Conservation (phyloP, 2,888 invertebrate species). For the Ramazzottius varieornatus region DNA sequence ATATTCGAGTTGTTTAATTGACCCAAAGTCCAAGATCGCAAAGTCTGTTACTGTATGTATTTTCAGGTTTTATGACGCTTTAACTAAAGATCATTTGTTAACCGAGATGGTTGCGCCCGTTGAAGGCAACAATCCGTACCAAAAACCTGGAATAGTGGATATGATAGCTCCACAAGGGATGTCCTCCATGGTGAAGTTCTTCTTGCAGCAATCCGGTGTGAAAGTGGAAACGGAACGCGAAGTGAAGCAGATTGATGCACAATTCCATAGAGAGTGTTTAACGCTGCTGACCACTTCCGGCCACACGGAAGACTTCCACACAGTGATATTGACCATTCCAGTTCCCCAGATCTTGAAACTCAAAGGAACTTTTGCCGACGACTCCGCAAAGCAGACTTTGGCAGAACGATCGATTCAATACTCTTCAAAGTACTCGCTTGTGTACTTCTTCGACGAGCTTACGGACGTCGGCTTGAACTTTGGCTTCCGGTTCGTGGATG, state of each 20-base stretch:
- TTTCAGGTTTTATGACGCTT: not conserved
- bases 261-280: not conserved
- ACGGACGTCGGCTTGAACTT: not conserved
- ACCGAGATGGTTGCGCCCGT: not conserved
- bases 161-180: not conserved
- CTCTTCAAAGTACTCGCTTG: not conserved
- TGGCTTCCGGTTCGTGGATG: not conserved
- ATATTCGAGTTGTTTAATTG: not conserved
- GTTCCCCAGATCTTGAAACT: not conserved
- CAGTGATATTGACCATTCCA: not conserved
- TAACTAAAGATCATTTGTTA: not conserved
- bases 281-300: not conserved
- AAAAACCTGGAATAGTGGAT: not conserved
- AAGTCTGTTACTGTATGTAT: not conserved
- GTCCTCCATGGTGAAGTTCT: not conserved
- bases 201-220: not conserved
- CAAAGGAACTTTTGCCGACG: not conserved
- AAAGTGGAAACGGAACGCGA: not conserved
- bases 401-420: not conserved
- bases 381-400: not conserved
- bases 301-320: not conserved
- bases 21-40: not conserved
- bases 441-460: not conserved
- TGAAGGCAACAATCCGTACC: not conserved
- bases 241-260: not conserved